These are phyloP conservation scores for Brachyalestes nurse DNA, from an alignment of 2,797 vertebrate genomes.

Conservation along the genomic window DNA sequence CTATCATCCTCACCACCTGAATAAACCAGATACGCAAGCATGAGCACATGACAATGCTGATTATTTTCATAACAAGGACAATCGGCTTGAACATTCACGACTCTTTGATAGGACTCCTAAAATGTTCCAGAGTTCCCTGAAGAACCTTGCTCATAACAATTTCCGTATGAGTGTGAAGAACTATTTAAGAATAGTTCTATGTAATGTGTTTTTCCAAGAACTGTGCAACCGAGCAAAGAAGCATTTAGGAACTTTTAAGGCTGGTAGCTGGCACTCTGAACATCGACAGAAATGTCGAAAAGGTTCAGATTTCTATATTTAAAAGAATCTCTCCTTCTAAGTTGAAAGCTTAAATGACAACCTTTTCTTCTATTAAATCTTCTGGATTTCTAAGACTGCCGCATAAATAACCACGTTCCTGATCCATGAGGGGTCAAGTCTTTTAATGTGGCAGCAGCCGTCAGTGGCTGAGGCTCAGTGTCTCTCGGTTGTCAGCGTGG, in stretches of 20 bases:
- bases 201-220: neutral
- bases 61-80: neutral
- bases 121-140: too few species aligned
- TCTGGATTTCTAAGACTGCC: constrained; percentile 20
- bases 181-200: neutral
- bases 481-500: constrained; percentile 23
- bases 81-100: neutral
- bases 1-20: constrained; percentile 24
- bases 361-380: neutral
- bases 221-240: neutral
- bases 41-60: neutral
- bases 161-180: neutral
- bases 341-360: neutral
- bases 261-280: neutral
- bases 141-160: too few species aligned
- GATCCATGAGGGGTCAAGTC: constrained; percentile 28
- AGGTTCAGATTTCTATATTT: neutral
- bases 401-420: constrained; percentile 31
- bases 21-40: constrained; percentile 41
- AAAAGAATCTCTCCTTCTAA: neutral
- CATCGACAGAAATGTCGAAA: neutral
- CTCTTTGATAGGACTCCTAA: too few species aligned
- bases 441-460: constrained; percentile 34
- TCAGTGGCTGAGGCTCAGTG: constrained; percentile 29
- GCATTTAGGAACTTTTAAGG: neutral